Evolutionary conservation across 2,797 vertebrate genomes (phyloP).

Genomic region (Telmatherina bonti): DNA sequence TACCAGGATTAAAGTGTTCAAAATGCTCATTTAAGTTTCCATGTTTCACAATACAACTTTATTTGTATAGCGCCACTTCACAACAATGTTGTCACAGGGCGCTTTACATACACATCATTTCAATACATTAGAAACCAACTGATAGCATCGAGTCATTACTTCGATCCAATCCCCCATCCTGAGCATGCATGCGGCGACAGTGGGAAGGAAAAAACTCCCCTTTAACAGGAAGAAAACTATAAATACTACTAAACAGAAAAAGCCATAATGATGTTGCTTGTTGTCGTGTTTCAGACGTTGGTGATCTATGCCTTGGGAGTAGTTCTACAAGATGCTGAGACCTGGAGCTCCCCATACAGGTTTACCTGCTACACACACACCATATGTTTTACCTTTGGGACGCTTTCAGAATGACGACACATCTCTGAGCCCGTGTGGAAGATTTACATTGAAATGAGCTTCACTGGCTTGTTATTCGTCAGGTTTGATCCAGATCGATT

Average conservation of each 20-base stretch:
- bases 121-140: too few relatives aligned
- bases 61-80: too few relatives aligned
- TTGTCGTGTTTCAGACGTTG: conserved; percentile 86
- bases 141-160: too few relatives aligned
- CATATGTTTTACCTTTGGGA: neutral
- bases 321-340: conserved; percentile 90
- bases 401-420: neutral
- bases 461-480: neutral
- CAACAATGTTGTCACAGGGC: too few relatives aligned
- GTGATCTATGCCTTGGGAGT: conserved; percentile 96
- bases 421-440: neutral
- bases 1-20: neutral
- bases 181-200: too few relatives aligned
- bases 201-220: too few relatives aligned
- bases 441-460: neutral
- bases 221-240: too few relatives aligned
- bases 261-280: neutral
- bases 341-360: conserved; percentile 92
- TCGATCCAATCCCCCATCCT: too few relatives aligned
- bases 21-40: neutral
- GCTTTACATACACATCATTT: too few relatives aligned
- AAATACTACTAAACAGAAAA: neutral
- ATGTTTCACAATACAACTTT: too few relatives aligned
- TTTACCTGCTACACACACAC: conserved; percentile 43
- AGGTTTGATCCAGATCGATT: conserved; percentile 96